Evolutionary conservation across 1,140 invertebrate genomes (phyloP).

Genomic region (Cydia amplana): DNA sequence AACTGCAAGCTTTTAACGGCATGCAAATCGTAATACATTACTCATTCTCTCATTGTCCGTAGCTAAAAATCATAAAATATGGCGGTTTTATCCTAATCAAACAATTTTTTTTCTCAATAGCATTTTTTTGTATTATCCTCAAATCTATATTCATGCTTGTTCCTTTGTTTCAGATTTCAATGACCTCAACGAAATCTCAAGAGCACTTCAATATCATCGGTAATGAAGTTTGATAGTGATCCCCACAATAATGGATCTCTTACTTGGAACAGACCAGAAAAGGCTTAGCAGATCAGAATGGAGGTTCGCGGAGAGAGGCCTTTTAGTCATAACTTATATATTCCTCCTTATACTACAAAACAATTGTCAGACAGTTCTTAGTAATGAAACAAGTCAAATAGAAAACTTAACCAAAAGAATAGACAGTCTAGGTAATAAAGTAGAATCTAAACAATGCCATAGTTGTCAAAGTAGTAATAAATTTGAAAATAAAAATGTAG

Average conservation of each 20-base stretch:
- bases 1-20: no score
- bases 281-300: conserved; percentile 50
- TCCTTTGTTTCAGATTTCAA: conserved; percentile 61
- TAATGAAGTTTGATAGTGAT: conserved; percentile 57
- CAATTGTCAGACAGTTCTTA: conserved; percentile 52
- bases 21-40: no score
- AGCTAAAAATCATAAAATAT: no score
- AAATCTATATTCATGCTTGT: neutral
- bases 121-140: no score
- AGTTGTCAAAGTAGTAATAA: conserved; percentile 62
- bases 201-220: conserved; percentile 40
- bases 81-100: no score
- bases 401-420: conserved; percentile 55
- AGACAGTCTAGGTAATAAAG: conserved; percentile 61
- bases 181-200: conserved; percentile 37
- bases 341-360: conserved; percentile 46
- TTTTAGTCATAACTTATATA: conserved; percentile 61
- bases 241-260: conserved; percentile 55
- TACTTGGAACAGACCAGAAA: conserved; percentile 41
- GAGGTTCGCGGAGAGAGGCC: conserved; percentile 51
- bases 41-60: no score
- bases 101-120: no score
- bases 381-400: conserved; percentile 52
- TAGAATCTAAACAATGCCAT: conserved; percentile 69
- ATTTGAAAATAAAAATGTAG: conserved; percentile 40